These are phyloP conservation scores for Drosophila ananassae DNA, from an alignment of 1,140 invertebrate species.

Conservation along the genomic window DNA sequence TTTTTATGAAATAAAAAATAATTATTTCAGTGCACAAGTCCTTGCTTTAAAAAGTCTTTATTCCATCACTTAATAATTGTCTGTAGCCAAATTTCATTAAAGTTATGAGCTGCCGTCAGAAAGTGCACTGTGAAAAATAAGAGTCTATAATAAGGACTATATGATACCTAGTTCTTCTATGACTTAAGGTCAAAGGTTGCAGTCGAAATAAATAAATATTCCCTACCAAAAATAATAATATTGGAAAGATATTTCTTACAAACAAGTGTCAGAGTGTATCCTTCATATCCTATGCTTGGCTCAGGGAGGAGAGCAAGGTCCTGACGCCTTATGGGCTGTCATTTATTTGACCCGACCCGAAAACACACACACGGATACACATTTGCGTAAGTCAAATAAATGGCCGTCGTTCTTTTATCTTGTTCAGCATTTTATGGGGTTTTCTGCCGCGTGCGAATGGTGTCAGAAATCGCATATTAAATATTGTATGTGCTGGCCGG, in stretches of 20 bases:
- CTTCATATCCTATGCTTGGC: not conserved
- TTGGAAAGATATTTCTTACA: not conserved
- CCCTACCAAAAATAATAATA: not conserved
- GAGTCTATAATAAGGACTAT: not conserved
- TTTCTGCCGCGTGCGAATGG: slow-evolving; percentile 57
- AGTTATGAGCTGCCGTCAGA: slow-evolving; percentile 19
- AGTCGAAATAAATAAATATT: not conserved
- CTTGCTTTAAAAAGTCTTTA: too few species aligned
- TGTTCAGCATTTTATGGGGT: slow-evolving; percentile 60
- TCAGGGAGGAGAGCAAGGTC: slow-evolving; percentile 12
- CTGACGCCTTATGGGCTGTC: slow-evolving; percentile 60
- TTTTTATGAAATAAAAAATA: too few species aligned
- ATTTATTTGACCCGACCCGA: slow-evolving; percentile 68
- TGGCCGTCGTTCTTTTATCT: slow-evolving; percentile 71
- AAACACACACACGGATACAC: slow-evolving; percentile 3
- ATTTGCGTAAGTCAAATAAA: slow-evolving; percentile 81
- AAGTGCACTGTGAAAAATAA: slow-evolving; percentile 5
- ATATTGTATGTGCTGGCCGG: slow-evolving; percentile 59
- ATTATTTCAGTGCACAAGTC: too few species aligned
- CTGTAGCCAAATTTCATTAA: slow-evolving; percentile 23
- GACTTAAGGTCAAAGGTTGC: too few species aligned
- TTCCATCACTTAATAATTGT: not conserved
- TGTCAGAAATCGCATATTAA: slow-evolving; percentile 79
- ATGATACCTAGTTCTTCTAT: not conserved
- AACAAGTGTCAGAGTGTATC: slow-evolving; percentile 19